Base-by-base conservation (phyloP, 2,888 invertebrate genomes). In the Gymnocheta viridis region DNA sequence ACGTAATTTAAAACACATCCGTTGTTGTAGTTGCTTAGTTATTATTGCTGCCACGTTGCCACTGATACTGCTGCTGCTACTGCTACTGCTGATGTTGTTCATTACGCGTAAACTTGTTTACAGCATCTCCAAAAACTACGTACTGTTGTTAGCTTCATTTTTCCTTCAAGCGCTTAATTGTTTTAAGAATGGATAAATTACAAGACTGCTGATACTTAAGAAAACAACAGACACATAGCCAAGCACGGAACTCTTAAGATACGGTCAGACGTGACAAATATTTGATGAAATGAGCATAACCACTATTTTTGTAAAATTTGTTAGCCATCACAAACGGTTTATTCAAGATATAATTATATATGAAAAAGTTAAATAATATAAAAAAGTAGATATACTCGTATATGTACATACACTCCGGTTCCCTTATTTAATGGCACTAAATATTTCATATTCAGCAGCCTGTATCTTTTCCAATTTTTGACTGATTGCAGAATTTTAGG, bases 131-230 rank as follows among this genome's bases (percentile, higher is more conserved):
- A 78, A 81, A 80, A 82, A 60, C 60, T 76, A 38, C n/a, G n/a
- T 29, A 12, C 32, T 60, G 49, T 51, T 78, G 69, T 69, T 69
- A 38, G 38, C 29, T 77, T 77, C 27, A 56, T 54, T 32, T 67
- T 62, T 44, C 49, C 56, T 67, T 80, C 72, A 67, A 76, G 77
- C 83, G 60, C 77, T 84, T 81, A 84, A 84, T 84, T 84, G 80
- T 81, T 84, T 72, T 81, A 84, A 84, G 77, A 72, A 84, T 80
- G 81, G 80, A 84, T 84, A 84, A 80, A 84, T 84, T 80, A 84
- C 81, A 84, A 72, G 76, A 67, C 66, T 72, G 66, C 81, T 77
- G 81, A 84, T 84, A 73, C 66, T 77, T 66, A 72, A 62, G 70
- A 47, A 78, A 78, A 70, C 41, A 58, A 38, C 67, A 60, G 62